Conservation (phyloP, 2,797 vertebrate species). For the Catamblyrhynchus diadema region DNA sequence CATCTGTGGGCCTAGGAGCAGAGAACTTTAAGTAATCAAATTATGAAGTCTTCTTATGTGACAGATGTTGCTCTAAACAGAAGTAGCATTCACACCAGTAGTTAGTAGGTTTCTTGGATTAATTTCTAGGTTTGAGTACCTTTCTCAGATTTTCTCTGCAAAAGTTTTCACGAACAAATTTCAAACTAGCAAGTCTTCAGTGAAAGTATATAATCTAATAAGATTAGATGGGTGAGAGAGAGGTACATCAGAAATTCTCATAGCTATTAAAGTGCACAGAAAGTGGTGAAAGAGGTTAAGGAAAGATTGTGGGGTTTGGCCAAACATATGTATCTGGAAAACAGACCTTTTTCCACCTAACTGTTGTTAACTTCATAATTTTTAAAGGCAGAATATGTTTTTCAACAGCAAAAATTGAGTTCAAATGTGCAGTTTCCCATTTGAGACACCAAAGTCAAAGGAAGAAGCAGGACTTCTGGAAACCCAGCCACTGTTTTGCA, state of each 20-base stretch:
- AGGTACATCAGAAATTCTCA: slow-evolving; percentile 43
- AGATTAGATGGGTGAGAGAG: slow-evolving; percentile 35
- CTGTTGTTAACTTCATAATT: neutral
- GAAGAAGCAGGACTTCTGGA: neutral
- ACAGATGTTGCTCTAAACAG: neutral
- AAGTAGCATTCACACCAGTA: neutral
- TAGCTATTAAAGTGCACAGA: neutral
- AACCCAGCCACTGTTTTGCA: neutral
- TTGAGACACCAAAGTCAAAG: neutral
- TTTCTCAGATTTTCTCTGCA: neutral
- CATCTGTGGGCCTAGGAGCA: neutral
- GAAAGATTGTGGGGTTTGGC: slow-evolving; percentile 62
- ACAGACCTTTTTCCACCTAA: neutral
- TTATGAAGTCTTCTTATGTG: neutral
- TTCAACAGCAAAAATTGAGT: neutral
- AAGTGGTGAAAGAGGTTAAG: slow-evolving; percentile 36
- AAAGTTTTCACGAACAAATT: slow-evolving; percentile 8
- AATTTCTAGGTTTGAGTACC: neutral
- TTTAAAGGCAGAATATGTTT: neutral
- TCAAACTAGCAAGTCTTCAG: neutral
- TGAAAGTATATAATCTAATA: neutral
- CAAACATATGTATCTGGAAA: slow-evolving; percentile 33
- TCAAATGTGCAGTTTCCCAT: neutral
- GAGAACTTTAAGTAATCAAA: neutral
- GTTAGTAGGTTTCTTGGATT: neutral